phyloP scores from a whole-genome alignment of 2,113 vertebrate genomes.

The Reinhardtius hippoglossoides region DNA sequence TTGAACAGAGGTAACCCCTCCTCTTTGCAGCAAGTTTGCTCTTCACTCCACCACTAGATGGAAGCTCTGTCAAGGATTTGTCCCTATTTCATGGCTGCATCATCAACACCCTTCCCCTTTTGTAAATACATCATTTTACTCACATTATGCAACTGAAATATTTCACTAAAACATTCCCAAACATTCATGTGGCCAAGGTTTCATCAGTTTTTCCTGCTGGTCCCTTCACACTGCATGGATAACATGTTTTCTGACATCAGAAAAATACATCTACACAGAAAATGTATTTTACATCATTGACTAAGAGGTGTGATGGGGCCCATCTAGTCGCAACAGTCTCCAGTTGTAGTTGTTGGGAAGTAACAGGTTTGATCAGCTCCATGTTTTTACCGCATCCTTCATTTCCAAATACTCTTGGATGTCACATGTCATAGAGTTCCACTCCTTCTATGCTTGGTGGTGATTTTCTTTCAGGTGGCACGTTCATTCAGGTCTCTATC shows the following conservation, averaged over 20 bases:
- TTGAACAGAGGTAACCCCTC: slow-evolving; percentile 51
- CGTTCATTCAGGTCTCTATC: slow-evolving; percentile 1
- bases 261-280: background rate
- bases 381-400: background rate
- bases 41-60: slow-evolving; percentile 59
- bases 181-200: background rate
- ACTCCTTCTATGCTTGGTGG: background rate
- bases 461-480: background rate
- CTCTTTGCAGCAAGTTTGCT: slow-evolving; percentile 48
- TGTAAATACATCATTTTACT: slow-evolving; percentile 2
- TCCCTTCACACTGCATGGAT: background rate
- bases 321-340: background rate
- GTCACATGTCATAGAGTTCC: background rate
- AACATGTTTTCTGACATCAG: background rate
- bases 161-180: background rate
- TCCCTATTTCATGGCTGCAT: background rate
- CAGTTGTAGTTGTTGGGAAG: background rate
- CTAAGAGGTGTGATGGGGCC: background rate
- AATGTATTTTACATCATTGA: background rate
- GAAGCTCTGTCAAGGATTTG: slow-evolving; percentile 26
- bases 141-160: slow-evolving; percentile 3
- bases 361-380: background rate
- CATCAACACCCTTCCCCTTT: slow-evolving; percentile 1
- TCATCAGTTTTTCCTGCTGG: background rate
- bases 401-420: background rate